phyloP scores from a whole-genome alignment of 2,113 vertebrate genomes.

The Elachura formosa region DNA sequence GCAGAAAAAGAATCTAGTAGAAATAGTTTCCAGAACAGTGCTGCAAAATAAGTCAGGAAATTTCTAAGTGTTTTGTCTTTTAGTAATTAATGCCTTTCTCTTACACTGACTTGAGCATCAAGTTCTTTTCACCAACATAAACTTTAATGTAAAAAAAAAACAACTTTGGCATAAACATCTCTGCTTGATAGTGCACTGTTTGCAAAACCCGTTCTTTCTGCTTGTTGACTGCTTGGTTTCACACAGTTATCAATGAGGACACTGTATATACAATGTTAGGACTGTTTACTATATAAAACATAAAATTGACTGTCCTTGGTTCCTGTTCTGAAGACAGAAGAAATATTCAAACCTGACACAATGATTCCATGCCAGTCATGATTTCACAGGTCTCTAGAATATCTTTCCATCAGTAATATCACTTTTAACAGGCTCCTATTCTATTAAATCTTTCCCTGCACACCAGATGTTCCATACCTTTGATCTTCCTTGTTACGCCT shows the following conservation, averaged over 20 bases:
- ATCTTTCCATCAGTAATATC: neutral
- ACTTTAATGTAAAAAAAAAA: neutral
- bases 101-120: neutral
- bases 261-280: neutral
- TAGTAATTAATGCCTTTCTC: neutral
- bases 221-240: neutral
- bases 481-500: neutral
- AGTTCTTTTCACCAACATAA: neutral
- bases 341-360: neutral
- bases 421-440: neutral
- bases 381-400: neutral
- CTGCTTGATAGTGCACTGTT: neutral
- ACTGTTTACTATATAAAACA: neutral
- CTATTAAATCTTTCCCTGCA: slow-evolving; percentile 11
- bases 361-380: neutral
- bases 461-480: slow-evolving; percentile 20
- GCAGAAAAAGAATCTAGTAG: neutral
- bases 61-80: neutral
- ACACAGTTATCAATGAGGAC: neutral
- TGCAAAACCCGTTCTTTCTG: neutral
- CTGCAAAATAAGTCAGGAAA: neutral
- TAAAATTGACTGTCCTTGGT: neutral
- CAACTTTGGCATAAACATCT: neutral
- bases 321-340: neutral
- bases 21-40: neutral